These are phyloP conservation scores for Stenotaenia linearis DNA, from an alignment of 2,888 invertebrate genomes.

Conservation along the genomic window DNA sequence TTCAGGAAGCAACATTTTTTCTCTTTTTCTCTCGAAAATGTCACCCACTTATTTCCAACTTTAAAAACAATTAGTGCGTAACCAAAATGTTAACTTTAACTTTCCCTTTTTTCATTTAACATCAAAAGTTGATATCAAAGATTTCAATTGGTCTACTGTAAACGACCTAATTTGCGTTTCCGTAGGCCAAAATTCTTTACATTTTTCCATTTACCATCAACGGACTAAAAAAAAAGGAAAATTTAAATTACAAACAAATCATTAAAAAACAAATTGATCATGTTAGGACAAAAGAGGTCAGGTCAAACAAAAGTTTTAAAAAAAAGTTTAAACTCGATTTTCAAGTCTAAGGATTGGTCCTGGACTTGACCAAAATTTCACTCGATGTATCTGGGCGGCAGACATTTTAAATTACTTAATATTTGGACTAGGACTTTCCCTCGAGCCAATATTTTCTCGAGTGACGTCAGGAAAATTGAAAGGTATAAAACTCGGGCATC, in stretches of 20 bases:
- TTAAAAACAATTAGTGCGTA: neutral
- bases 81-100: neutral
- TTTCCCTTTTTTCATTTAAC: neutral
- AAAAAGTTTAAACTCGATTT: no score
- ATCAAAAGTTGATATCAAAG: neutral
- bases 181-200: neutral
- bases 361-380: neutral
- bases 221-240: no score
- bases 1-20: neutral
- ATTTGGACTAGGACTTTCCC: neutral
- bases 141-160: neutral
- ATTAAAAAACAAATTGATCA: no score
- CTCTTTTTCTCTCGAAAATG: neutral
- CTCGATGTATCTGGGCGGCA: neutral
- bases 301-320: neutral
- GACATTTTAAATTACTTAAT: neutral
- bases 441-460: neutral
- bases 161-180: neutral
- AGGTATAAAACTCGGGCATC: neutral
- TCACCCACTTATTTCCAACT: neutral
- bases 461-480: neutral
- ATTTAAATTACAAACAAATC: no score
- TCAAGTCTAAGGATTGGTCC: neutral
- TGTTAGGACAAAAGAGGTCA: neutral
- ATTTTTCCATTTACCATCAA: neutral